A percentile compares a stretch with the other conserved stretches of the same genome.
Evolutionary conservation across 1,140 invertebrate species (phyloP).

Genomic region (Drosophila kurseongensis): DNA sequence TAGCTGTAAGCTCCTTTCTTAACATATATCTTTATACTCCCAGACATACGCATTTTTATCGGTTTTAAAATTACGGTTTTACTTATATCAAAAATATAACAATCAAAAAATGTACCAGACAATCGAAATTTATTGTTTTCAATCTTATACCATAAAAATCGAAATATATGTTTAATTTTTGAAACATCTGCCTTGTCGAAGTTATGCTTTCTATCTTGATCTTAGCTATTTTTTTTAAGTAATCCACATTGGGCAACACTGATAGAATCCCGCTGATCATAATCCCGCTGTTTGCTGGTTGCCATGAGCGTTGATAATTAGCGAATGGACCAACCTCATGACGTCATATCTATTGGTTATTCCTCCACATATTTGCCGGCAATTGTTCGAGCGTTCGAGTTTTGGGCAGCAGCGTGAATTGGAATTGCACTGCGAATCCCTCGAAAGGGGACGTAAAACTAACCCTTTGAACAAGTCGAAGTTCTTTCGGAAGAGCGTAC

Average conservation of each 20-base stretch:
- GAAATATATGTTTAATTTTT: no score
- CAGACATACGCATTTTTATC: no score
- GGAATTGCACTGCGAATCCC: conserved; percentile 12
- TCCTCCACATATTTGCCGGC: conserved; percentile 16
- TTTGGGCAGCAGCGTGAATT: conserved; percentile 50
- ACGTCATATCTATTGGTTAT: conserved; percentile 65
- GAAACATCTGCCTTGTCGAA: no score
- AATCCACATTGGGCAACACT: background rate
- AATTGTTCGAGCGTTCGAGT: conserved; percentile 39
- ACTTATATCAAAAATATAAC: no score
- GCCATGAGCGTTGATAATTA: conserved; percentile 78
- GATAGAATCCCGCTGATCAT: background rate
- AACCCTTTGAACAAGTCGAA: conserved; percentile 44
- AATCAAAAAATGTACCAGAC: no score
- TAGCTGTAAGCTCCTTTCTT: no score
- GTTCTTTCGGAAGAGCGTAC: conserved; percentile 66
- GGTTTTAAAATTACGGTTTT: no score
- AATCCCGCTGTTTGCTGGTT: conserved; percentile 42
- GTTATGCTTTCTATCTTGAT: no score
- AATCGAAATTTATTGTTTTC: no score
- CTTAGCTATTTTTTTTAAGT: background rate
- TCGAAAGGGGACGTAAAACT: conserved; percentile 10
- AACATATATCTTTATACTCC: no score
- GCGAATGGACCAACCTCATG: conserved; percentile 52
- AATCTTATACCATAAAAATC: no score